phyloP scores from a whole-genome alignment of 1,140 invertebrate genomes.

The Caerostris darwini region DNA sequence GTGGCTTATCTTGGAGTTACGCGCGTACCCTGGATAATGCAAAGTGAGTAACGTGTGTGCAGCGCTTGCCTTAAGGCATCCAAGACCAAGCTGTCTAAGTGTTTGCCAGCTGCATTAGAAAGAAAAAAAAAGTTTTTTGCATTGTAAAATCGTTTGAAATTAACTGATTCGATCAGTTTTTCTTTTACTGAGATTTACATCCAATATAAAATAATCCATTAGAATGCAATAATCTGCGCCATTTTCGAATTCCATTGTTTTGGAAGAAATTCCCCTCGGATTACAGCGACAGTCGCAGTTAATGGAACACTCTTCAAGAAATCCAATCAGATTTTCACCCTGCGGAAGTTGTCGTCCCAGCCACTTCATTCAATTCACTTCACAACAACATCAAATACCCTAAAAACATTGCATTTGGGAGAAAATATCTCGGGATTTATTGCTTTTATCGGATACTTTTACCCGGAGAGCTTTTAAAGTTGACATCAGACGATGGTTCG shows the following conservation, averaged over 20 bases:
- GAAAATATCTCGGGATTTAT: conserved; percentile 2
- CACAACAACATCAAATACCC: no score
- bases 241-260: not conserved
- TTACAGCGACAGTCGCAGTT: not conserved
- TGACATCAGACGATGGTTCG: not conserved
- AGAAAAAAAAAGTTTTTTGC: not conserved
- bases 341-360: no score
- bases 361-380: no score
- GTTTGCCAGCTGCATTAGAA: no score
- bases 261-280: not conserved
- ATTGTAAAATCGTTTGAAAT: not conserved
- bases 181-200: not conserved
- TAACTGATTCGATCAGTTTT: not conserved
- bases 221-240: not conserved
- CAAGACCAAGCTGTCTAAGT: no score
- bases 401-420: no score
- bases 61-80: no score
- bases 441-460: conserved; percentile 14
- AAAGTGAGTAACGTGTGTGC: no score
- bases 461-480: not conserved
- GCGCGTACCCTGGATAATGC: no score
- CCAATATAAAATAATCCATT: not conserved
- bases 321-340: not conserved
- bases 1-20: no score
- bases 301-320: not conserved